Evolutionary conservation across 2,113 vertebrate genomes (phyloP), one percentile per base, ranked within the genome.

Genomic region (Dasyornis broadbenti): DNA sequence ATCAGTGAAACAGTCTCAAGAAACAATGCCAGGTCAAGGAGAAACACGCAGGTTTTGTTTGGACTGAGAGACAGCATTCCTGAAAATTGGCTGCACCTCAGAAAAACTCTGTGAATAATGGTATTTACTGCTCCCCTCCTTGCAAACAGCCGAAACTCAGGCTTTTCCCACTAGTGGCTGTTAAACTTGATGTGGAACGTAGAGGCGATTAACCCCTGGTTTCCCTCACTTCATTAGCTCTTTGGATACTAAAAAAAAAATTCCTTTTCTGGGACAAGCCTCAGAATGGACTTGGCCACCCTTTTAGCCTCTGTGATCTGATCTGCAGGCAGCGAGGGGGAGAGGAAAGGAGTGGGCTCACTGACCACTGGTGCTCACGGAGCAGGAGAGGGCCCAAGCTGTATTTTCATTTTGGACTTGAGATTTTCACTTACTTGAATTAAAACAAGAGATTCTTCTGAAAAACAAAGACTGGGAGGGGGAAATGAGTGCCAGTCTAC

Each of bases 41-140:
- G 82, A 97, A 98, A 91, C 91, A 96, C 39, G 22, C 90, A 95
- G 92, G 89, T 92, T 97, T 97, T 97, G 82, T 97, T 96, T 97
- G 95, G 95, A 96, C 61, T 22, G 39, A 96, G 94, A 84, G 28
- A n/a, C 3, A 2, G 76, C 94, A 96, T 98, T 98, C 96, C 93
- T 96, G 96, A 92, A 94, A 94, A 88, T 92, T 98, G 97, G 96
- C 97, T 93, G 77, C 21, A 92, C 92, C 96, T 97, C 90, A 97
- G 88, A 97, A 94, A 92, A 83, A 65, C 81, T 96, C 87, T 44
- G 85, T 2, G 8, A 94, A 95, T 82, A 93, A 97, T 92, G 94
- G 90, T 96, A 94, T 98, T 98, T 97, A 96, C 96, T 90, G 94
- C 91, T 95, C 90, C 92, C 71, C 90, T 87, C 87, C 93, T 86